Percentiles rank a stretch among this genome's conserved stretches.
phyloP scores from a whole-genome alignment of 2,888 invertebrate species.

The Apomyelois bistriatella region DNA sequence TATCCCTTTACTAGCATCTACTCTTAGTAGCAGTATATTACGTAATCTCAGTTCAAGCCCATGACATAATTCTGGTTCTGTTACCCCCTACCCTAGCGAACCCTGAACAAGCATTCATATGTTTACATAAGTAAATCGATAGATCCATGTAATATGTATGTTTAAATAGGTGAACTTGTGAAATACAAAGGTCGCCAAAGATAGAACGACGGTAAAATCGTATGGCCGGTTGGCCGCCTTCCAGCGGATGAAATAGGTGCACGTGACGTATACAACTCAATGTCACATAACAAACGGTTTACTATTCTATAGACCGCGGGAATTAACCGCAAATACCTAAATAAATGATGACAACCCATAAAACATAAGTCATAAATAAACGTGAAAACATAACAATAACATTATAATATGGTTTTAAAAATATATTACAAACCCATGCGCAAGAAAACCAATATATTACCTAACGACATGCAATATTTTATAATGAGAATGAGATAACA shows the following conservation, averaged over 20 bases:
- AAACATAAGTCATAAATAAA: slow-evolving; percentile 2
- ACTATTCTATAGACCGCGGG: slow-evolving; percentile 20
- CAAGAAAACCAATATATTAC: background rate
- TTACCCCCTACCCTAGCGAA: background rate
- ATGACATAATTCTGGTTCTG: background rate
- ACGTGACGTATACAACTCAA: slow-evolving; percentile 34
- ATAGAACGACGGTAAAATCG: slow-evolving; percentile 27
- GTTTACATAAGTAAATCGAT: slow-evolving; percentile 9
- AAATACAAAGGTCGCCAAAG: slow-evolving; percentile 19
- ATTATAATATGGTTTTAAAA: background rate
- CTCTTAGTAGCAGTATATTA: background rate
- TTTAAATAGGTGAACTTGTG: slow-evolving; percentile 14
- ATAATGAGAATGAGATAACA: slow-evolving; percentile 3
- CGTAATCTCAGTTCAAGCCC: slow-evolving; percentile 1
- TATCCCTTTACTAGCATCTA: slow-evolving; percentile 75
- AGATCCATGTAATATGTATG: slow-evolving; percentile 6
- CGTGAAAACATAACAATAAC: slow-evolving; percentile 4
- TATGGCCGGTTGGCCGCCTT: slow-evolving; percentile 41
- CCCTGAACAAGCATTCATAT: slow-evolving; percentile 10
- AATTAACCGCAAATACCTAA: slow-evolving; percentile 15
- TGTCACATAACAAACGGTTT: slow-evolving; percentile 33
- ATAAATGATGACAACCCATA: slow-evolving; percentile 19
- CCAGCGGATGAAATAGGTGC: slow-evolving; percentile 36
- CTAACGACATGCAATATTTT: slow-evolving; percentile 9
- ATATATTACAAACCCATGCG: slow-evolving; percentile 9